Percentiles rank a stretch among this genome's conserved stretches.
These are phyloP conservation scores for Phyllopteryx taeniolatus DNA, from an alignment of 2,113 vertebrate species.

Conservation along the genomic window DNA sequence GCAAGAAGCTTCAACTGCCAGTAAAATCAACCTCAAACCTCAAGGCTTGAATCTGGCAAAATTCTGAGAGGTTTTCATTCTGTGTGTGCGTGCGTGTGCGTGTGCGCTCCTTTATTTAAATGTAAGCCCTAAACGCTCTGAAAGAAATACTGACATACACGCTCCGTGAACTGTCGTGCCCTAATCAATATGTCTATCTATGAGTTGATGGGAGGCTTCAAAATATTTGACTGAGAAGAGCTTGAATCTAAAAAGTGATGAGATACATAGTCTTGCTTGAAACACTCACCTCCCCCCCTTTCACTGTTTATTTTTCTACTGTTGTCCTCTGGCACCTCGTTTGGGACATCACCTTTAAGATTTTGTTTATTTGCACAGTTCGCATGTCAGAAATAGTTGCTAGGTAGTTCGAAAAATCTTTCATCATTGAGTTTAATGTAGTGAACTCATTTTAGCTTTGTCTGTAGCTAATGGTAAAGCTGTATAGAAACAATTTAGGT, in stretches of 20 bases:
- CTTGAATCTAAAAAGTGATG: constrained; percentile 28
- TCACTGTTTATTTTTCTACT: constrained; percentile 62
- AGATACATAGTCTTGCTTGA: constrained; percentile 21
- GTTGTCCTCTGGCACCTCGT: constrained; percentile 37
- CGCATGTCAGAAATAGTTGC: constrained; percentile 33
- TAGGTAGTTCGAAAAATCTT: constrained; percentile 33
- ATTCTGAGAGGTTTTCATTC: neutral
- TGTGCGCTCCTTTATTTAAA: neutral
- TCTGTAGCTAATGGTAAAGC: constrained; percentile 16
- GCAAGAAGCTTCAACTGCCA: constrained; percentile 3
- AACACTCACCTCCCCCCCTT: constrained; percentile 18
- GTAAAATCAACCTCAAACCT: constrained; percentile 11
- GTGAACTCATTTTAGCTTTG: constrained; percentile 15
- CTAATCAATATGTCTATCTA: constrained; percentile 35
- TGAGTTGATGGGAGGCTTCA: constrained; percentile 37
- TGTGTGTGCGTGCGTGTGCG: neutral
- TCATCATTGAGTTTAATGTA: constrained; percentile 30
- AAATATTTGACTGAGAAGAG: constrained; percentile 30
- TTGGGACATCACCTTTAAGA: constrained; percentile 53
- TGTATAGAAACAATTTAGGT: constrained; percentile 5
- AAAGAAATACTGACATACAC: neutral
- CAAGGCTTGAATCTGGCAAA: neutral
- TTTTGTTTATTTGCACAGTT: constrained; percentile 32
- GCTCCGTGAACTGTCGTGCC: constrained; percentile 4
- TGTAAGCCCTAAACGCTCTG: neutral